phyloP scores from a whole-genome alignment of 2,888 invertebrate genomes.

The Ischnura elegans region DNA sequence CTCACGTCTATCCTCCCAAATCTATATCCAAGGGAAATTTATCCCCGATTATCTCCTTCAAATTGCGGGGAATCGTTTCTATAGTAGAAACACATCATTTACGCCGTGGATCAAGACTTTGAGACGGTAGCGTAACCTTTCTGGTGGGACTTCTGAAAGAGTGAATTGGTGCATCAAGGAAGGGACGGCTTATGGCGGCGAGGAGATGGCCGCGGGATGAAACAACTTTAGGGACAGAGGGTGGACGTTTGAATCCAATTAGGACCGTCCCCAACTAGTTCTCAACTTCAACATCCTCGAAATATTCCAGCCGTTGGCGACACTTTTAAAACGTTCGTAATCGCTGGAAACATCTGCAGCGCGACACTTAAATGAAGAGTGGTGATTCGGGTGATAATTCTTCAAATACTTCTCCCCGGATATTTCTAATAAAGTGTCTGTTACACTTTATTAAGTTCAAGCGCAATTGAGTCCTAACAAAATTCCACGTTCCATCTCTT shows the following conservation, averaged over 20 bases:
- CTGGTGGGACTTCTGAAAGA: too few relatives aligned
- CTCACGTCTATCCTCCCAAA: too few relatives aligned
- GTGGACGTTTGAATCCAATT: not conserved
- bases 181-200: not conserved
- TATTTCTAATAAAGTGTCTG: not conserved
- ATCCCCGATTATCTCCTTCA: too few relatives aligned
- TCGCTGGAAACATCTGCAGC: conserved; percentile 12
- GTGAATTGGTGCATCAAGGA: too few relatives aligned
- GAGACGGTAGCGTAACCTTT: too few relatives aligned
- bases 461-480: not conserved
- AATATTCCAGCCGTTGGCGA: not conserved
- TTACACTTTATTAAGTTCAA: not conserved
- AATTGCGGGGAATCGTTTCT: too few relatives aligned
- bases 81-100: too few relatives aligned
- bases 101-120: too few relatives aligned
- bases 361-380: not conserved
- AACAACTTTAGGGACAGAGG: too few relatives aligned
- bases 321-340: conserved; percentile 1
- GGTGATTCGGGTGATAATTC: not conserved
- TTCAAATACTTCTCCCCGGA: not conserved
- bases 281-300: not conserved
- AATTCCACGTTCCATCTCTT: not conserved
- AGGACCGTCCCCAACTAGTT: not conserved
- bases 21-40: too few relatives aligned
- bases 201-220: too few relatives aligned